Evolutionary conservation across 2,888 invertebrate species (phyloP), one percentile per base, ranked within the genome.

Genomic region (Andrena chrysosceles): DNA sequence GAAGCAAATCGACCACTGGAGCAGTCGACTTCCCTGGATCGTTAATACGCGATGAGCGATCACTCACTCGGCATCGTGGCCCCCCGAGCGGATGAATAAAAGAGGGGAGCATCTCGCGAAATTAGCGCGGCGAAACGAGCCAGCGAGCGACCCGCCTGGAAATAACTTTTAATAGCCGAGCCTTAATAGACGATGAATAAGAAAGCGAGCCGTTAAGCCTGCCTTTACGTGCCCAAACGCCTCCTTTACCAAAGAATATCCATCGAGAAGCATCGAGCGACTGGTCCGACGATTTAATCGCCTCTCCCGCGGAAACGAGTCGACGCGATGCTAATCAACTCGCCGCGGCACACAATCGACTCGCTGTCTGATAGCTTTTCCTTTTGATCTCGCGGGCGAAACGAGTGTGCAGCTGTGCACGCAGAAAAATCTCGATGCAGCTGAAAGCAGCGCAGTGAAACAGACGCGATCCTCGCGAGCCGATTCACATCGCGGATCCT

Each of bases 121-220:
- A 74, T 74, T 67, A 48, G 16, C 35, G 59, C 60, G 59, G 48
- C 60, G 64, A 20, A 66, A 66, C 73, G 56, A 42, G 63, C 63
- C n/a, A 48, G 33, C 26, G 7, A 10, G 33, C 31, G 29, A 35
- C 54, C 23, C 6, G 8, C 8, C 33, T 8, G 13, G 23, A 54
- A 75, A 69, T 69, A 75, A 62, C 52, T 35, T 75, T 75, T 69
- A 69, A 75, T 35, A 52, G 74, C 49, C 74, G 10, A 31, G 48
- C 59, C 69, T 69, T 68, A 42, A 69, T 49, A 35, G 60, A 23
- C 52, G 35, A 52, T 35, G 74, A 75, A 60, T 54, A 69, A 75
- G 75, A 66, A 66, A 52, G 16, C 62, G n/a, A 59, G 26, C 6
- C 23, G 26, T 52, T 33, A 10, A 62, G 10, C 60, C 10, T 13